These are phyloP conservation scores for Cetonia aurata DNA, from an alignment of 2,888 invertebrate genomes.

Conservation along the genomic window DNA sequence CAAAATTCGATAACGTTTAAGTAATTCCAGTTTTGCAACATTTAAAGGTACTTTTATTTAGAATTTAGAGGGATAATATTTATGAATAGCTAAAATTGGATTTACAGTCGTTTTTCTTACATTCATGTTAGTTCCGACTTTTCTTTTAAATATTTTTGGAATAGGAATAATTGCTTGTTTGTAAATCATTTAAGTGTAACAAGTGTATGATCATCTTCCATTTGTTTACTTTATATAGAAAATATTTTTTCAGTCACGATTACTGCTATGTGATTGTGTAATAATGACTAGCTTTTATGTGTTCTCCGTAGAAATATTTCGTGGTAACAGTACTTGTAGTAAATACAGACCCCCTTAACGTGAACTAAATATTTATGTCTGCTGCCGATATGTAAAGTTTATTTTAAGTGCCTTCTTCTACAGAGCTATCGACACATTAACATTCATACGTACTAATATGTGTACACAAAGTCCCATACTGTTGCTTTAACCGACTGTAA, in stretches of 20 bases:
- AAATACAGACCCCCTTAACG: conserved; percentile 30
- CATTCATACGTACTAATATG: conserved; percentile 25
- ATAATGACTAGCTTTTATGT: conserved; percentile 24
- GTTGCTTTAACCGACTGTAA: conserved; percentile 27
- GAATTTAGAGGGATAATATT: too few species aligned
- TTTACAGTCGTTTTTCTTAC: too few species aligned
- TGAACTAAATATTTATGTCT: conserved; percentile 39
- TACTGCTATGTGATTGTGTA: conserved; percentile 1
- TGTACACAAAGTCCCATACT: conserved; percentile 19
- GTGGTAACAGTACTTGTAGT: not conserved
- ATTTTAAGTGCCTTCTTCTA: conserved; percentile 15
- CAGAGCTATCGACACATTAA: conserved; percentile 33
- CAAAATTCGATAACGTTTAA: too few species aligned
- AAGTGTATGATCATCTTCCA: too few species aligned
- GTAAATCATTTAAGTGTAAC: too few species aligned
- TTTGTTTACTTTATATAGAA: conserved; percentile 1
- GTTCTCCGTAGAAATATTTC: conserved; percentile 21
- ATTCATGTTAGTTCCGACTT: too few species aligned
- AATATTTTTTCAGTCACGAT: conserved; percentile 5
- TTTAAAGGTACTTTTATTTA: too few species aligned
- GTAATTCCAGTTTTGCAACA: too few species aligned
- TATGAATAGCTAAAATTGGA: too few species aligned
- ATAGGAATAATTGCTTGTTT: too few species aligned
- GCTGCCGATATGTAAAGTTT: conserved; percentile 18
- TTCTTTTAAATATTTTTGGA: too few species aligned